Evolutionary conservation across 1,140 invertebrate species (phyloP).

Genomic region (Drosophila nebulosa): DNA sequence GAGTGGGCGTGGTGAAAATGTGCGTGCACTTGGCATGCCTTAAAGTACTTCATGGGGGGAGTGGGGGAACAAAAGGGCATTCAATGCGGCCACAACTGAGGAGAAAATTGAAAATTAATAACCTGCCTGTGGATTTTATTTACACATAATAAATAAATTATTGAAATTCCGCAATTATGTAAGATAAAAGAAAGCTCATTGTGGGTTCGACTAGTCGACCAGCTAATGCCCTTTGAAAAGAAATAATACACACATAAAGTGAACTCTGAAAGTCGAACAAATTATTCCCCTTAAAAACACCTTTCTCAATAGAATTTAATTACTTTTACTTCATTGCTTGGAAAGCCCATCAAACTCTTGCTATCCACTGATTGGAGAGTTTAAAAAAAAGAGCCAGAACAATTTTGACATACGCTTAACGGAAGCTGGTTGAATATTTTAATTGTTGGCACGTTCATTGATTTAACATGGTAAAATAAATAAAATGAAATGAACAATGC

Average conservation of each 20-base stretch:
- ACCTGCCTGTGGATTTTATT: slow-evolving; percentile 60
- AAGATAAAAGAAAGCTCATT: slow-evolving; percentile 36
- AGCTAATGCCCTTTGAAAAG: background rate
- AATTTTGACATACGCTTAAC: slow-evolving; percentile 34
- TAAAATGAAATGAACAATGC: slow-evolving; percentile 2
- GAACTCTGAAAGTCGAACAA: no score
- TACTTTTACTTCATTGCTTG: no score
- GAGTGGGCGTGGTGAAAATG: background rate
- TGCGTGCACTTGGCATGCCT: slow-evolving; percentile 20
- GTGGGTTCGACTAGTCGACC: background rate
- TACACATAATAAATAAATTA: slow-evolving; percentile 75
- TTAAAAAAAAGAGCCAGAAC: background rate
- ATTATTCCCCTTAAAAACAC: no score
- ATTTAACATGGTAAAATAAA: slow-evolving; percentile 40
- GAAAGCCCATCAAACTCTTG: no score
- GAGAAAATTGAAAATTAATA: slow-evolving; percentile 71
- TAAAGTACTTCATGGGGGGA: slow-evolving; percentile 17
- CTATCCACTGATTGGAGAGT: background rate
- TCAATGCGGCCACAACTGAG: slow-evolving; percentile 35
- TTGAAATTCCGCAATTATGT: slow-evolving; percentile 74
- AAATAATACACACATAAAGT: no score
- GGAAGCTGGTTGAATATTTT: slow-evolving; percentile 72
- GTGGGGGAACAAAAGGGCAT: slow-evolving; percentile 1
- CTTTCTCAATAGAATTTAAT: no score
- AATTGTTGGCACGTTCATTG: slow-evolving; percentile 73